Conservation (phyloP, 2,888 invertebrate genomes). For the Drosophila mimetica region DNA sequence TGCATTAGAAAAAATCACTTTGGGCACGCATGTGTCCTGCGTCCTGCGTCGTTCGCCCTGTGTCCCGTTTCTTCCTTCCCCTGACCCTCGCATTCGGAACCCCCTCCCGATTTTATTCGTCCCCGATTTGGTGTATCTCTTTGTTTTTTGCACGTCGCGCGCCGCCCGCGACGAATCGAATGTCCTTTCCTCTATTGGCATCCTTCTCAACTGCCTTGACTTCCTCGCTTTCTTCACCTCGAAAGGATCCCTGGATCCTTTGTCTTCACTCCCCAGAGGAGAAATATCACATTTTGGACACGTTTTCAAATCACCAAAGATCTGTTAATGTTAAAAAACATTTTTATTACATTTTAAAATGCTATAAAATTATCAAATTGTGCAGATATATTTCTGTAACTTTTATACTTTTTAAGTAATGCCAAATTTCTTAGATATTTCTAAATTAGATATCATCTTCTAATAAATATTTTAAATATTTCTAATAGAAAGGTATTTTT, state of each 20-base stretch:
- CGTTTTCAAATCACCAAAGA: neutral
- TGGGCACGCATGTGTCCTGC: slow-evolving; percentile 67
- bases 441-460: too few relatives aligned
- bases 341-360: too few relatives aligned
- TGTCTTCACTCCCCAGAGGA: neutral
- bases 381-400: too few relatives aligned
- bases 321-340: too few relatives aligned
- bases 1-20: slow-evolving; percentile 56
- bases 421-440: too few relatives aligned
- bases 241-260: neutral
- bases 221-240: slow-evolving; percentile 4
- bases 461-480: too few relatives aligned
- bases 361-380: too few relatives aligned
- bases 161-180: slow-evolving; percentile 68
- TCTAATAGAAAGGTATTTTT: too few relatives aligned
- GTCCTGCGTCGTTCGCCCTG: slow-evolving; percentile 17
- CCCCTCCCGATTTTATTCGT: slow-evolving; percentile 14
- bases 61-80: too few relatives aligned
- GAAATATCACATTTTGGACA: neutral
- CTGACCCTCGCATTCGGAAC: slow-evolving; percentile 2
- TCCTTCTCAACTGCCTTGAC: slow-evolving; percentile 5
- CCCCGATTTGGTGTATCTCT: slow-evolving; percentile 44
- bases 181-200: neutral
- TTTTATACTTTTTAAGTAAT: too few relatives aligned
- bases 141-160: slow-evolving; percentile 72